Percentiles rank a stretch among this genome's conserved stretches.
phyloP scores from a whole-genome alignment of 1,140 invertebrate species.

The Liolophura sinensis region DNA sequence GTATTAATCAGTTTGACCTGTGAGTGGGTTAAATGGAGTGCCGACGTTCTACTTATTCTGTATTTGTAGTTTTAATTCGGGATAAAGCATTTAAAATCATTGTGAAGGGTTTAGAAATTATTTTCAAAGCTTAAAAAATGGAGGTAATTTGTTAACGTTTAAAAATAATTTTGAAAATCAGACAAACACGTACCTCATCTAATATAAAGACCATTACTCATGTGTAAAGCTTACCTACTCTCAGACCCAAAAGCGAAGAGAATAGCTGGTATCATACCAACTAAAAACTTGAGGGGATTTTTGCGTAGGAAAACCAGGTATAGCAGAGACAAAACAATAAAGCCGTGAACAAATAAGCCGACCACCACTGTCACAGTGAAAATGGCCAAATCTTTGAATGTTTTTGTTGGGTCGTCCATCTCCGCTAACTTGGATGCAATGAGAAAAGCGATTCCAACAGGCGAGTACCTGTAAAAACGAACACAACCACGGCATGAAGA shows the following conservation, averaged over 20 bases:
- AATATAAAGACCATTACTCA: not conserved
- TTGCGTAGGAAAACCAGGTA: constrained; percentile 29
- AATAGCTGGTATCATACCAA: constrained; percentile 27
- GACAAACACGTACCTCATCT: not conserved
- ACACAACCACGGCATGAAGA: too few species aligned
- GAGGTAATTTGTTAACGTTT: too few species aligned
- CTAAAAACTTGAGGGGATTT: constrained; percentile 32
- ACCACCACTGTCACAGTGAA: constrained; percentile 33
- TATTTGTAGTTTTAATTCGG: too few species aligned
- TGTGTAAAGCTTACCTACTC: constrained; percentile 33
- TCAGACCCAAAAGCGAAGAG: constrained; percentile 35
- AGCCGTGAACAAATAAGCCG: constrained; percentile 30
- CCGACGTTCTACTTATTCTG: too few species aligned
- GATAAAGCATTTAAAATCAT: too few species aligned
- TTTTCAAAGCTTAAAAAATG: too few species aligned
- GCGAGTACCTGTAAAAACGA: constrained; percentile 73
- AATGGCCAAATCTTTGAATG: constrained; percentile 20
- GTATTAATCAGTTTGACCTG: too few species aligned
- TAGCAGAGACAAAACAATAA: constrained; percentile 30
- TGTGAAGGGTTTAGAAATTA: too few species aligned
- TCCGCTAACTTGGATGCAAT: constrained; percentile 85
- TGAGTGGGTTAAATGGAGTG: too few species aligned
- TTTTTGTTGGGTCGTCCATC: constrained; percentile 66
- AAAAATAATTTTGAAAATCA: not conserved
- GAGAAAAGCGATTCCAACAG: constrained; percentile 85